Evolutionary conservation across 1,140 invertebrate genomes (phyloP).

Genomic region (Penaeus chinensis): DNA sequence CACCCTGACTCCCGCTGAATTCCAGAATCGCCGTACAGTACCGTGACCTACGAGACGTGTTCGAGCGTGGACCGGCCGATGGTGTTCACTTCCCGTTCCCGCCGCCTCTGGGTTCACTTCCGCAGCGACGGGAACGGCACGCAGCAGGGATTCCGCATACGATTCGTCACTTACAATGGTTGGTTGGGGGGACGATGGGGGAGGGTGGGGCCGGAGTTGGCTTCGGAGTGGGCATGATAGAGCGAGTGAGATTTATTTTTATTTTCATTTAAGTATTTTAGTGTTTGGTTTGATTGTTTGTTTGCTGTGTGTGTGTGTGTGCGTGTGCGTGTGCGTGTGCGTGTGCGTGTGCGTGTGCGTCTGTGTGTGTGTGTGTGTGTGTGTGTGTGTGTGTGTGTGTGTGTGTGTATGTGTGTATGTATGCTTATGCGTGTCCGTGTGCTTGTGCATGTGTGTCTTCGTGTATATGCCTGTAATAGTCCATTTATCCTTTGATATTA

Average conservation of each 20-base stretch:
- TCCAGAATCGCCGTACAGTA: slow-evolving; percentile 45
- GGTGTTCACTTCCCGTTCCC: slow-evolving; percentile 45
- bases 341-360: background rate
- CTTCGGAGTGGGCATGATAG: no score
- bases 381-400: no score
- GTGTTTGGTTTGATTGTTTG: background rate
- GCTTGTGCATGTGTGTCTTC: no score
- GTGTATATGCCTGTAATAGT: no score
- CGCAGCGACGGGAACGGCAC: slow-evolving; percentile 36
- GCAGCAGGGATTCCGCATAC: slow-evolving; percentile 33
- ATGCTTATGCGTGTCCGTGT: no score
- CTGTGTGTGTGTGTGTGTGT: background rate
- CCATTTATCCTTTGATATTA: no score
- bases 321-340: background rate
- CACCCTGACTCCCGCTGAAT: background rate
- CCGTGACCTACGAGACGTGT: slow-evolving; percentile 47
- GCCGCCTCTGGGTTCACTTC: slow-evolving; percentile 49
- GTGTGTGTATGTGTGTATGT: no score
- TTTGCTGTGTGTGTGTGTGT: slow-evolving; percentile 10
- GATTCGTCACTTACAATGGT: slow-evolving; percentile 43
- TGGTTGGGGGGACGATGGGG: background rate
- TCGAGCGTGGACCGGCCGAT: slow-evolving; percentile 43
- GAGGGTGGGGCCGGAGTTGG: background rate
- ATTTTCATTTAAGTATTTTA: background rate
- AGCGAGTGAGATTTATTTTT: no score